These are phyloP conservation scores for Nipponacmea schrenckii DNA, from an alignment of 2,888 invertebrate species.

Conservation along the genomic window DNA sequence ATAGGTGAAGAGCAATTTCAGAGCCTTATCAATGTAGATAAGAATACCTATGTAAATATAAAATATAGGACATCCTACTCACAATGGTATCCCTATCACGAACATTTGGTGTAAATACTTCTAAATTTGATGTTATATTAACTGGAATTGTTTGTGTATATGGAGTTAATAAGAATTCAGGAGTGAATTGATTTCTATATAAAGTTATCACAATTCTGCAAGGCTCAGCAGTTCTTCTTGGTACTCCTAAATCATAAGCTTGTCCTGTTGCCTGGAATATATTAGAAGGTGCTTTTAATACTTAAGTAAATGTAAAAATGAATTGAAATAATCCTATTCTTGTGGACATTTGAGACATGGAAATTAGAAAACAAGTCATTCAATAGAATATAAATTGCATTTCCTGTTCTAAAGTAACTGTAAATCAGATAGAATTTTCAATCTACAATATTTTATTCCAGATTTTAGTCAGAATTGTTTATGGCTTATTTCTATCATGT, in stretches of 20 bases:
- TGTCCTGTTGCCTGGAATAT: constrained; percentile 16
- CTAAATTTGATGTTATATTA: constrained; percentile 28
- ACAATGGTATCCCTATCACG: constrained; percentile 48
- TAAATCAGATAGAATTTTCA: too few species aligned
- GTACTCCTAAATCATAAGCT: constrained; percentile 53
- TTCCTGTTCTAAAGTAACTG: too few species aligned
- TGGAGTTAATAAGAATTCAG: constrained; percentile 38
- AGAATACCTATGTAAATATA: too few species aligned
- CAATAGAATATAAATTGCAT: too few species aligned
- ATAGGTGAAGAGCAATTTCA: too few species aligned
- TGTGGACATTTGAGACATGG: too few species aligned
- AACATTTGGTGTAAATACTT: constrained; percentile 40
- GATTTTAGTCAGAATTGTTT: too few species aligned
- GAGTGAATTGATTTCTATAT: constrained; percentile 49
- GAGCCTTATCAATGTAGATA: too few species aligned
- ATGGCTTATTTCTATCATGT: too few species aligned
- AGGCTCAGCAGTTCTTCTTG: constrained; percentile 21
- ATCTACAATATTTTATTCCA: neutral
- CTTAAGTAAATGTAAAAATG: constrained; percentile 19
- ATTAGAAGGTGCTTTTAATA: too few species aligned
- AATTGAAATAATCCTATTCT: constrained; percentile 27
- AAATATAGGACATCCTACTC: constrained; percentile 17
- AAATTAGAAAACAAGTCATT: too few species aligned
- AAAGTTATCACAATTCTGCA: constrained; percentile 42
- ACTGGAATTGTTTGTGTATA: constrained; percentile 37